Evolutionary conservation across 2,888 invertebrate species (phyloP).

Genomic region (Notodonta dromedarius): DNA sequence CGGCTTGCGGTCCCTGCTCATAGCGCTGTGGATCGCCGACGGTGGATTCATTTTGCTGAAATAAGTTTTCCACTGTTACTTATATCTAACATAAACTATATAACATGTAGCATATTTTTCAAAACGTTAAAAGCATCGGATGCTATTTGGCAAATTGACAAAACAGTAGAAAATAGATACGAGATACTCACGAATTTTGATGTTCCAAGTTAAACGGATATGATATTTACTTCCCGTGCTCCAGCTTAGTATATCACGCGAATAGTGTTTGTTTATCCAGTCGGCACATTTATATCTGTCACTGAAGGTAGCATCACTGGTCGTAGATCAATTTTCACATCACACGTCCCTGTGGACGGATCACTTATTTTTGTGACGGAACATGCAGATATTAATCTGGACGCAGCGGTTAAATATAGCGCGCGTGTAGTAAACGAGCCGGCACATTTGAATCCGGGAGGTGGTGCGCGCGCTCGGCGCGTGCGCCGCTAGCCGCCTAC

Average conservation of each 20-base stretch:
- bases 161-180: constrained; percentile 69
- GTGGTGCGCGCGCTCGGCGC: constrained; percentile 75
- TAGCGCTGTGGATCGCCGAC: constrained; percentile 93
- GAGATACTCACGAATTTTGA: constrained; percentile 72
- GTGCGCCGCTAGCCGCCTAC: constrained; percentile 80
- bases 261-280: constrained; percentile 55
- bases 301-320: constrained; percentile 54
- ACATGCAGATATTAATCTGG: constrained; percentile 77
- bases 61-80: constrained; percentile 57
- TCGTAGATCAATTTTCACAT: constrained; percentile 64
- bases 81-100: constrained; percentile 47
- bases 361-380: constrained; percentile 72
- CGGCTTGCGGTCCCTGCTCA: constrained; percentile 97
- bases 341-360: constrained; percentile 58
- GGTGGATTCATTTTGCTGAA: constrained; percentile 88
- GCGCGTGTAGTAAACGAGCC: constrained; percentile 70
- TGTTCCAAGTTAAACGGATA: constrained; percentile 51
- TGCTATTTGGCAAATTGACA: constrained; percentile 75
- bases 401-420: constrained; percentile 81
- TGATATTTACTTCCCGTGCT: constrained; percentile 67
- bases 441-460: constrained; percentile 67
- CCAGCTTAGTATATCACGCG: constrained; percentile 37
- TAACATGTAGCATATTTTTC: constrained; percentile 43
- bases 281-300: constrained; percentile 54
- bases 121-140: constrained; percentile 50